These are phyloP conservation scores for Lineus longissimus DNA, from an alignment of 1,140 invertebrate genomes.

Conservation along the genomic window DNA sequence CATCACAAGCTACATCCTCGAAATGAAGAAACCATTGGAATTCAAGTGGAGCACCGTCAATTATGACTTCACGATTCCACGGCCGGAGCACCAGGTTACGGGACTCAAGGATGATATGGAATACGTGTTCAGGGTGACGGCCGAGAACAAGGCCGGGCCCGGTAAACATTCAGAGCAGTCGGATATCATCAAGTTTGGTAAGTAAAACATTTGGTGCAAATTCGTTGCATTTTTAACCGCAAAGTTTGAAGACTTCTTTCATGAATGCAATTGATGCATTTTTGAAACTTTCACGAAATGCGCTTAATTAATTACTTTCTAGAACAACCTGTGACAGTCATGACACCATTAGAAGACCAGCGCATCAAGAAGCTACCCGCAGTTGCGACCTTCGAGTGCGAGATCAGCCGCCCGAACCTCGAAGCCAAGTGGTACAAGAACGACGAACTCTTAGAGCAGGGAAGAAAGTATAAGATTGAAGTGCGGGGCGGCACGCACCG, in stretches of 20 bases:
- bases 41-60: constrained; percentile 94
- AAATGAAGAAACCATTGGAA: constrained; percentile 44
- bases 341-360: constrained; percentile 34
- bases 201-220: too few species aligned
- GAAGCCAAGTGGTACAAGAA: constrained; percentile 82
- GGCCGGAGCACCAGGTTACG: constrained; percentile 21
- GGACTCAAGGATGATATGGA: constrained; percentile 68
- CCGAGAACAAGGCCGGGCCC: constrained; percentile 91
- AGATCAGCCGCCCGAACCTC: constrained; percentile 69
- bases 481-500: constrained; percentile 77
- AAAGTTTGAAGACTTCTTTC: not conserved
- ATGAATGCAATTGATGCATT: not conserved
- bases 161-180: constrained; percentile 59
- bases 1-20: constrained; percentile 75
- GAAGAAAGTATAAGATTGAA: constrained; percentile 83
- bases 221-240: not conserved
- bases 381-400: constrained; percentile 39
- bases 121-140: constrained; percentile 89
- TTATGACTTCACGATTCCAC: not conserved
- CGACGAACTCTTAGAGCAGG: constrained; percentile 62
- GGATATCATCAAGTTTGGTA: constrained; percentile 6
- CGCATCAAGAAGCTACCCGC: constrained; percentile 24
- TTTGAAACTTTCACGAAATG: too few species aligned
- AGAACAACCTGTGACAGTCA: constrained; percentile 39
- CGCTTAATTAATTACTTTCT: too few species aligned